Percentiles rank a stretch among this genome's conserved stretches.
Evolutionary conservation across 2,113 vertebrate genomes (phyloP).

Genomic region (Festucalex cinctus): DNA sequence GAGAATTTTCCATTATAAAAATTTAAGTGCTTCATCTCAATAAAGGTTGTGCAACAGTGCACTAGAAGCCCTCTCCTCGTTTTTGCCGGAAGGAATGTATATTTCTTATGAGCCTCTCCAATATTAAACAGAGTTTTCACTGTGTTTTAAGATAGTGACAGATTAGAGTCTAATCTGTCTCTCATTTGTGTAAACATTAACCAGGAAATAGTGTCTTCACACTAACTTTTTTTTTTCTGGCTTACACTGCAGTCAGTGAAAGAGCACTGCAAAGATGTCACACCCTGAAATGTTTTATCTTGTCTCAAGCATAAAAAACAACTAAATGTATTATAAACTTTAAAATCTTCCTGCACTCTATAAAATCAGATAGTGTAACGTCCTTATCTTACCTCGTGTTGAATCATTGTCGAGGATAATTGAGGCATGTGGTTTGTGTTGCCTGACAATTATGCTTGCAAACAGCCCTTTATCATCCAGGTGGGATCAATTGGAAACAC

Average conservation of each 20-base stretch:
- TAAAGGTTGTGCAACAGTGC: background rate
- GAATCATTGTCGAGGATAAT: background rate
- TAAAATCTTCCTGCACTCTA: background rate
- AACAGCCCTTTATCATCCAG: background rate
- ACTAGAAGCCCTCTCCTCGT: background rate
- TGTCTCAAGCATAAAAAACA: background rate
- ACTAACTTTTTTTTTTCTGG: background rate
- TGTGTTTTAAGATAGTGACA: constrained; percentile 24
- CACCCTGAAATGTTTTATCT: background rate
- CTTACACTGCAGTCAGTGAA: background rate
- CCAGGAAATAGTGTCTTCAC: background rate
- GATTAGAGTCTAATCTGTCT: background rate
- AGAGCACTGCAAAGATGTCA: background rate
- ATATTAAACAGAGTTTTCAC: constrained; percentile 8
- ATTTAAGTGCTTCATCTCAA: background rate
- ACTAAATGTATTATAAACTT: background rate
- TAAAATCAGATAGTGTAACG: background rate
- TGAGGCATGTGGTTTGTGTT: background rate
- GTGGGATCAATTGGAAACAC: background rate
- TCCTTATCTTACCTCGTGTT: background rate
- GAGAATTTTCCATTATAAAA: background rate
- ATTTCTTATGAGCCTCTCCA: background rate
- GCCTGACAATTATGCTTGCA: background rate
- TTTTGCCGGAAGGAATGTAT: background rate
- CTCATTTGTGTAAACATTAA: constrained; percentile 8